Base-by-base conservation (phyloP, 2,888 invertebrate species). In the Spilarctia lutea region DNA sequence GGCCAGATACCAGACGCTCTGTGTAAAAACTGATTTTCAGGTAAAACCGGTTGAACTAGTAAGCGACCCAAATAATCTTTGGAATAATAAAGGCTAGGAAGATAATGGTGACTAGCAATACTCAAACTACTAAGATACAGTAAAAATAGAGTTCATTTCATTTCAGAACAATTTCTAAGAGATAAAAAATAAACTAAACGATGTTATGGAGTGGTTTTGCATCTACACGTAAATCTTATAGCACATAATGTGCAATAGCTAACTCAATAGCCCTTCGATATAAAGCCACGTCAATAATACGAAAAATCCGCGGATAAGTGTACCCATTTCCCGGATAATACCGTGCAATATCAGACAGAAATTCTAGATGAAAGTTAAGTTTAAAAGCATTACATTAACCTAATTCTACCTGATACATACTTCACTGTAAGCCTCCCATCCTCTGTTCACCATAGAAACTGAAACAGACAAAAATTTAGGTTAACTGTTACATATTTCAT, bases 401-500 rank as follows among this genome's bases (percentile, higher is more conserved):
- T 73, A 71, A 73, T 76, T 76, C 73, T 63, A 48, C 18, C 45
- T 65, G 71, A 66, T 68, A 71, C 56, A 65, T 65, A 52, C 27
- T 68, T 63, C 30, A 30, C 60, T 27, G 7, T 68, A 52, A 72
- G 69, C 48, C 65, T 33, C 68, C 69, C 67, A 78, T 77, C 71
- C 27, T 33, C 68, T 27, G 33, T 74, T 83, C 67, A 68, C 84
- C 77, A 79, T 83, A 73, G 83, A 48, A 81, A 77, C 83, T 72
- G 70, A 74, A 73, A 67, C 71, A 74, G 71, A 71, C 77, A 68
- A 82, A 84, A 79, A 84, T 78, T 79, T 67, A 65, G 75, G 74
- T 72, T 77, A 73, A 67, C 73, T 71, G 73, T 81, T 84, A 82
- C 83, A 81, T 84, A 85, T 85, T 84, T 82, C 85, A 85, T 83